Evolutionary conservation across 2,797 vertebrate genomes (phyloP).

Genomic region (Rhabdophis nuchalis): DNA sequence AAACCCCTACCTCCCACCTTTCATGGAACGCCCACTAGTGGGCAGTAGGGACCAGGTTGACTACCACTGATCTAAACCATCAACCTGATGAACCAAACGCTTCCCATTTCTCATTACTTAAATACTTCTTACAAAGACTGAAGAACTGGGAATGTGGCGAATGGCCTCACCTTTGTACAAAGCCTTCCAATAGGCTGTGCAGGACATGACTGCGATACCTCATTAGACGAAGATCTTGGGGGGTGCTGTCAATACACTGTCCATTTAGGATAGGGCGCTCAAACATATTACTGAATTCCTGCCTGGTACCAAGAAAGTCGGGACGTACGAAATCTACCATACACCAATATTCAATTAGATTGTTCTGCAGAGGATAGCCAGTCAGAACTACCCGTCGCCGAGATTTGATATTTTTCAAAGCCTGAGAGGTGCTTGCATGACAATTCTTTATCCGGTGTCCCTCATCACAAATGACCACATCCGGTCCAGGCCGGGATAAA

Average conservation of each 20-base stretch:
- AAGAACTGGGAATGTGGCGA: fast-evolving
- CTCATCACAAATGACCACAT: constrained; percentile 97
- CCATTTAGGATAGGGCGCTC: constrained; percentile 96
- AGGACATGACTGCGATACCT: constrained; percentile 95
- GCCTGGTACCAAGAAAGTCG: constrained; percentile 90
- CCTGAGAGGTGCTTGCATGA: constrained; percentile 96
- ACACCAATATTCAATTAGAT: constrained; percentile 98
- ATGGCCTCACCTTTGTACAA: constrained; percentile 92
- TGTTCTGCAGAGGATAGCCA: constrained; percentile 97
- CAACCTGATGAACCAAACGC: background rate
- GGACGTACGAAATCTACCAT: constrained; percentile 99
- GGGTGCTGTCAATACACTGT: constrained; percentile 94
- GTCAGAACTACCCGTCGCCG: constrained; percentile 91
- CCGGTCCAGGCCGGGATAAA: constrained; percentile 90
- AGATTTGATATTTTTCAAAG: constrained; percentile 95
- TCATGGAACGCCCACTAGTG: too few species aligned
- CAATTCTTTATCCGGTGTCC: constrained; percentile 99
- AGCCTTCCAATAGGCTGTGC: constrained; percentile 94
- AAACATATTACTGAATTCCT: constrained; percentile 99
- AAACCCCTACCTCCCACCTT: too few species aligned
- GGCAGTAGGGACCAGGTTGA: too few species aligned
- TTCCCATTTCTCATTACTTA: background rate
- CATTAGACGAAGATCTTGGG: constrained; percentile 92
- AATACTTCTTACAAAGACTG: background rate
- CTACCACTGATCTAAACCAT: background rate